Base-by-base conservation (phyloP, 2,113 vertebrate species). In the Sialia sialis region DNA sequence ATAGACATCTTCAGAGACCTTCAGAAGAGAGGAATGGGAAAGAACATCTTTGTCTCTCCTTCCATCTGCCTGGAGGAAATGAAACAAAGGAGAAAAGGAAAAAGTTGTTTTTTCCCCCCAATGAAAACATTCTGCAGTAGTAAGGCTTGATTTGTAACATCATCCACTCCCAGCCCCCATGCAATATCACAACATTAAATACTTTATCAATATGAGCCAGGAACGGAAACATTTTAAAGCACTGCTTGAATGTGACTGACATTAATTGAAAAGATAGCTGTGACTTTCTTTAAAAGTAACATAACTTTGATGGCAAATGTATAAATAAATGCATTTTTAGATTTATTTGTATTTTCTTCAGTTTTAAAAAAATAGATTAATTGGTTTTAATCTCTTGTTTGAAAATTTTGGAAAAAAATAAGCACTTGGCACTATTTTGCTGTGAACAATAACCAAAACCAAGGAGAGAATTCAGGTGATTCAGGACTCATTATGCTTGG, bases 51-150 rank as follows among this genome's bases (percentile, higher is more conserved):
- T 58, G 12, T 58, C 15, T 30, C 17, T 89, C 46, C 38, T 7
- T 46, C 41, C 9, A 4, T 17, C 44, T 77, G 11, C 46, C 26
- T 52, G 22, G 5, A 56, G 20, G 22, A 64, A 46, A 64, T 20
- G 12, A 78, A 43, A 46, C 11, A 38, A 36, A 55, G 23, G 19
- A 16, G 30, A 6, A 23, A 58, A 68, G 27, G 8, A 27, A 54
- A 29, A 19, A 0, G 7, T 43, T 56, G 21, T 0, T 11, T 27
- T 69, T 62, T 46, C 21, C 3, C 21, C 3, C 32, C 51, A 14
- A 46, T 54, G 19, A 27, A 8, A n/a, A 8, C 22, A 7, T 74
- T 82, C 20, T 19, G 7, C 12, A 36, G 36, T 25, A 62, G 16
- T 38, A 43, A 66, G n/a, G 21, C 32, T 49, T 41, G 22, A 51